Conservation (phyloP, 2,113 vertebrate species). For the Psilopsiagon aurifrons region DNA sequence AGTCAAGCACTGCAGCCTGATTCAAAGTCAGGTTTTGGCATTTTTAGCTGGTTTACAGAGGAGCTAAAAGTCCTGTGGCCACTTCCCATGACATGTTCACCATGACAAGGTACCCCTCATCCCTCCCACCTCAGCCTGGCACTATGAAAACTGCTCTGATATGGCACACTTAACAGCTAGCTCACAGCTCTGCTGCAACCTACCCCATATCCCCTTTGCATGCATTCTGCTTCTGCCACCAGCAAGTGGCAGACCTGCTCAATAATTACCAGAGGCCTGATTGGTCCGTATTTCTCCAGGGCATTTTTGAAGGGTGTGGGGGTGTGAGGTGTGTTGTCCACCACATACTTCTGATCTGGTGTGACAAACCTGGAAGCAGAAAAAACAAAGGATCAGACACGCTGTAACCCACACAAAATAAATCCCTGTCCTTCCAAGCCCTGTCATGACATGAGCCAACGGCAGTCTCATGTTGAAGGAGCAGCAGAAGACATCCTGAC, state of each 20-base stretch:
- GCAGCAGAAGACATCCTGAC: neutral
- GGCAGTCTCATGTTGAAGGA: neutral
- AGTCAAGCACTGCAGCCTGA: neutral
- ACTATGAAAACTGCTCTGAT: neutral
- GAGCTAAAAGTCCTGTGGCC: neutral
- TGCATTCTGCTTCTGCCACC: neutral
- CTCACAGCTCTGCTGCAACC: neutral
- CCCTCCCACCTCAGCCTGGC: neutral
- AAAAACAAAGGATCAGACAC: neutral
- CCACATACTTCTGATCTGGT: constrained; percentile 89
- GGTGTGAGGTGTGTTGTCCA: constrained; percentile 88
- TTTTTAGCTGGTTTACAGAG: neutral
- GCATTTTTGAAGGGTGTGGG: constrained; percentile 97
- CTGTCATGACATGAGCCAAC: neutral
- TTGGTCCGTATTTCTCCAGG: constrained; percentile 92
- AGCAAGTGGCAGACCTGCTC: neutral
- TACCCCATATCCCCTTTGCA: rapidly evolving
- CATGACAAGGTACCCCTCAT: neutral
- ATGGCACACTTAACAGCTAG: neutral
- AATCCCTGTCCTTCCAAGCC: neutral
- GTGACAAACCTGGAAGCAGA: constrained; percentile 86
- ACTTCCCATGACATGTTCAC: neutral
- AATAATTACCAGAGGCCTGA: constrained; percentile 86
- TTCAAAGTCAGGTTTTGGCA: neutral
- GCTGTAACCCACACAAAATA: neutral